Percentiles rank a stretch among this genome's conserved stretches.
Conservation (phyloP, 2,888 invertebrate species). For the Caenorhabditis imperialis region DNA sequence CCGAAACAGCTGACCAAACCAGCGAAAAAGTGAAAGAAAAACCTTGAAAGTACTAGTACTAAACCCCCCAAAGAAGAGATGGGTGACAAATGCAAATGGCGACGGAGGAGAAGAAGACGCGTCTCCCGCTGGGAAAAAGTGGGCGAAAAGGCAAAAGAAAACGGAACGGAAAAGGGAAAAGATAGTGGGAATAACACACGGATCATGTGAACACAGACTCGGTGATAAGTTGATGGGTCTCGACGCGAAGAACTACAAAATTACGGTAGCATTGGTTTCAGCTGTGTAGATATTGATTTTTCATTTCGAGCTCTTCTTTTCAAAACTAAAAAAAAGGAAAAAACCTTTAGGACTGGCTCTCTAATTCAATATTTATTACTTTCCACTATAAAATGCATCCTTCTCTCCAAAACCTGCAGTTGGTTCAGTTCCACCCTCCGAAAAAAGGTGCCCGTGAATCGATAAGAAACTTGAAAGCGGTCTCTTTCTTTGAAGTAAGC, state of each 20-base stretch:
- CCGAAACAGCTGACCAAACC: too few relatives aligned
- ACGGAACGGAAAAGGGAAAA: conserved; percentile 7
- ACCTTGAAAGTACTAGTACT: too few relatives aligned
- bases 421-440: background rate
- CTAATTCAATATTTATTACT: too few relatives aligned
- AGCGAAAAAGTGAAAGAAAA: background rate
- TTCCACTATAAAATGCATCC: too few relatives aligned
- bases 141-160: background rate
- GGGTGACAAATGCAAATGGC: conserved; percentile 27
- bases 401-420: conserved; percentile 8
- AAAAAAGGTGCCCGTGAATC: conserved; percentile 38
- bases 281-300: too few relatives aligned
- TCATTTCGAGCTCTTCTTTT: too few relatives aligned
- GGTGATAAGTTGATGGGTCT: background rate
- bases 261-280: too few relatives aligned
- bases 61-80: too few relatives aligned
- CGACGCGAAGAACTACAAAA: too few relatives aligned
- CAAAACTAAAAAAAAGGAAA: too few relatives aligned
- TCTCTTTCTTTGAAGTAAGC: conserved; percentile 34
- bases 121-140: conserved; percentile 29
- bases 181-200: background rate
- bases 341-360: too few relatives aligned
- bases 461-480: conserved; percentile 26
- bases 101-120: conserved; percentile 2
- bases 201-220: background rate